phyloP scores from a whole-genome alignment of 2,888 invertebrate species.

The Tupiocoris notatus region DNA sequence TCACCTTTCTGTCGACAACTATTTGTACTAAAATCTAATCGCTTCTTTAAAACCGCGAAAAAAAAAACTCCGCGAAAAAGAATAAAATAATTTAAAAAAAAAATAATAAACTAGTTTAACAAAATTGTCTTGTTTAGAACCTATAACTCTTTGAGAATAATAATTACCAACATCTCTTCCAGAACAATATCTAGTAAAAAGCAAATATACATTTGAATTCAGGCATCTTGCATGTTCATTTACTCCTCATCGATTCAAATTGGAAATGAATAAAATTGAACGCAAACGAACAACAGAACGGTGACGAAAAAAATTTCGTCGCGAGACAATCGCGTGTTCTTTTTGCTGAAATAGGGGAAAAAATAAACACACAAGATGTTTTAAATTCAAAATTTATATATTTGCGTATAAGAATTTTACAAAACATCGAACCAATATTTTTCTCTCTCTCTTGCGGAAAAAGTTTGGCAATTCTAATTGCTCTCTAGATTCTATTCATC shows the following conservation, averaged over 20 bases:
- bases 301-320: neutral
- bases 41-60: neutral
- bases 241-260: neutral
- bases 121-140: no score
- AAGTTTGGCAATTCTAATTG: conserved; percentile 20
- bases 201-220: conserved; percentile 24
- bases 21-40: no score
- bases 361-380: conserved; percentile 42
- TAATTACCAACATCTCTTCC: neutral
- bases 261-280: conserved; percentile 4
- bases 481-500: neutral
- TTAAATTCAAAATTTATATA: conserved; percentile 42
- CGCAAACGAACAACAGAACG: conserved; percentile 7
- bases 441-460: conserved; percentile 27
- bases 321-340: neutral
- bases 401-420: conserved; percentile 38
- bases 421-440: conserved; percentile 27
- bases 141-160: neutral
- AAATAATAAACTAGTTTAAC: conserved; percentile 1
- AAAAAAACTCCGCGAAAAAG: no score
- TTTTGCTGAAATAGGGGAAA: conserved; percentile 26
- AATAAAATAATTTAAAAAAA: no score
- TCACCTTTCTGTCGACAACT: conserved; percentile 12
- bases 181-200: conserved; percentile 20
- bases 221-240: conserved; percentile 39